These are phyloP conservation scores for Loxodonta africana DNA, from an alignment of 2,113 vertebrate genomes.

Conservation along the genomic window DNA sequence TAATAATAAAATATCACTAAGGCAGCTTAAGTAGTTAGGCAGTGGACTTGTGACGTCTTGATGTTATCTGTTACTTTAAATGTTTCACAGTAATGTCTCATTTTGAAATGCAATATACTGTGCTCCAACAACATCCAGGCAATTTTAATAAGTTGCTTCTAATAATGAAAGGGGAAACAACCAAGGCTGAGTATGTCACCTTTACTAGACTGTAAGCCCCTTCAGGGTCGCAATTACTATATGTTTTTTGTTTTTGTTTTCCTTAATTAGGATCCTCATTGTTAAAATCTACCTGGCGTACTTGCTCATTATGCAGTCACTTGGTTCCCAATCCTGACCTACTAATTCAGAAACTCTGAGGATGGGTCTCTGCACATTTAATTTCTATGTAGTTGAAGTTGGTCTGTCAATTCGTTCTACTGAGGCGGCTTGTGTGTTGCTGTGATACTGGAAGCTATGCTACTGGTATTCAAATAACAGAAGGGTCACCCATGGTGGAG, in stretches of 20 bases:
- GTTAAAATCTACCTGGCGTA: background rate
- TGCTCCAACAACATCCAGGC: background rate
- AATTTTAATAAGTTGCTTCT: constrained; percentile 31
- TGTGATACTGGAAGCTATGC: too few species aligned
- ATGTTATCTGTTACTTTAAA: constrained; percentile 16
- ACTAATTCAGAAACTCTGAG: background rate
- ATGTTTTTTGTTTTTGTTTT: background rate
- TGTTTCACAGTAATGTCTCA: background rate
- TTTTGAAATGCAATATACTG: background rate
- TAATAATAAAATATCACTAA: constrained; percentile 19
- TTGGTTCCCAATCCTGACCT: background rate
- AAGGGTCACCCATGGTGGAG: too few species aligned
- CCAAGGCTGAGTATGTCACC: background rate
- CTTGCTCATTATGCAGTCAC: background rate
- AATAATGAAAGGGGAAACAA: background rate
- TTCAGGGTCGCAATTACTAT: background rate
- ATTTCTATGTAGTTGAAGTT: background rate
- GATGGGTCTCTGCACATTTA: background rate
- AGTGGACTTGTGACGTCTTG: background rate
- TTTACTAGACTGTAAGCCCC: background rate
- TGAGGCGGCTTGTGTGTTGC: too few species aligned
- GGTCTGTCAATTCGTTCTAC: too few species aligned
- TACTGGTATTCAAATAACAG: too few species aligned
- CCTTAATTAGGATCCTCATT: too few species aligned
- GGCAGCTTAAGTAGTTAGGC: background rate